phyloP scores from a whole-genome alignment of 2,113 vertebrate species.

The Oryzias javanicus region DNA sequence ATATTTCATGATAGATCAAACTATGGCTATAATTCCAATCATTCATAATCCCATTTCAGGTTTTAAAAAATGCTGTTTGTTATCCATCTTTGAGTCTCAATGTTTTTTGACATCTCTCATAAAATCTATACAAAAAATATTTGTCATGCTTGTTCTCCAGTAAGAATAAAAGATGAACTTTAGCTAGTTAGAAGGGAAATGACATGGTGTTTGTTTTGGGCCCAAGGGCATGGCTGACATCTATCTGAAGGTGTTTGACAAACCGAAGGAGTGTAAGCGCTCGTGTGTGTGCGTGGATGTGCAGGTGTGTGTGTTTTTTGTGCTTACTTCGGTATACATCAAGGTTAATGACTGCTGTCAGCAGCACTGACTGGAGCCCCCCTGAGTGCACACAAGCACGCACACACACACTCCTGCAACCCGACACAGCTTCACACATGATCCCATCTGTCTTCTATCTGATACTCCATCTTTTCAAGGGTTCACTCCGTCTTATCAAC shows the following conservation, averaged over 20 bases:
- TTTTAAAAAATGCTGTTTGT: too few species aligned
- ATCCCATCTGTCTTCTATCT: slow-evolving; percentile 56
- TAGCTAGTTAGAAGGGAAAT: slow-evolving; percentile 16
- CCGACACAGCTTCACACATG: slow-evolving; percentile 20
- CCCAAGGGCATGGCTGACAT: slow-evolving; percentile 15
- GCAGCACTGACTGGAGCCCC: slow-evolving; percentile 19
- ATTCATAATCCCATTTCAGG: too few species aligned
- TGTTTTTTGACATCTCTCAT: too few species aligned
- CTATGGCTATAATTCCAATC: too few species aligned
- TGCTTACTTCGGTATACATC: slow-evolving; percentile 37
- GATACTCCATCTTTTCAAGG: slow-evolving; percentile 52
- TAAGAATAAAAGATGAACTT: slow-evolving; percentile 1
- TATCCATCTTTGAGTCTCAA: too few species aligned
- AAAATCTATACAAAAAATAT: too few species aligned
- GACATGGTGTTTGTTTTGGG: slow-evolving; percentile 16
- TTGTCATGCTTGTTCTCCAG: background rate
- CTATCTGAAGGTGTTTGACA: slow-evolving; percentile 19
- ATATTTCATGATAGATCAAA: too few species aligned
- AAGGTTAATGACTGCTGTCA: slow-evolving; percentile 66
- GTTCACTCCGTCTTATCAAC: slow-evolving; percentile 58
- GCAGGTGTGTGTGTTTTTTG: slow-evolving; percentile 3
- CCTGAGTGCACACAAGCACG: slow-evolving; percentile 19
- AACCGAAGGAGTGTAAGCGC: background rate
- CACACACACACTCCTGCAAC: slow-evolving; percentile 15
- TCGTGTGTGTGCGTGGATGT: background rate